These are phyloP conservation scores for Eupelmus urozonus DNA, from an alignment of 2,888 invertebrate genomes.

Conservation along the genomic window DNA sequence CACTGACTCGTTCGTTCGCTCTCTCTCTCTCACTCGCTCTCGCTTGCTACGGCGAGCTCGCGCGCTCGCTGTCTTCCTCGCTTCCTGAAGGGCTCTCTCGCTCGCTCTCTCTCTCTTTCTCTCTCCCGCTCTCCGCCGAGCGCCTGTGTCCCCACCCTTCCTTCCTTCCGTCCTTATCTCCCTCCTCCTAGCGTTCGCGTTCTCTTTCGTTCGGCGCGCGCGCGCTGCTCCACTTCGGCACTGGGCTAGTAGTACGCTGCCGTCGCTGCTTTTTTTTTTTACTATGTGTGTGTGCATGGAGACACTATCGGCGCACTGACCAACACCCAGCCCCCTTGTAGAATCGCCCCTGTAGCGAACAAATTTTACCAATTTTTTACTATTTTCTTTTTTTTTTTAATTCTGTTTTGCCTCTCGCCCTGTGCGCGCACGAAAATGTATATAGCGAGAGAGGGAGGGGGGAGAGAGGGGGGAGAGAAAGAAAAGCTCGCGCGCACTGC, in stretches of 20 bases:
- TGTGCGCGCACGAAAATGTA: neutral
- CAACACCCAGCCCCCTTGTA: neutral
- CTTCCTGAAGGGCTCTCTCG: conserved; percentile 72
- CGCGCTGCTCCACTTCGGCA: conserved; percentile 40
- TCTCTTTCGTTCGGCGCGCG: conserved; percentile 38
- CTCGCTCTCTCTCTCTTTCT: conserved; percentile 31
- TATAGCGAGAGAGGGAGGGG: too few species aligned
- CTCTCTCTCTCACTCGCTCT: conserved; percentile 40
- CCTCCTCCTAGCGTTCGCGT: conserved; percentile 36
- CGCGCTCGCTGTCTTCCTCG: conserved; percentile 71
- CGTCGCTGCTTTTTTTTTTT: too few species aligned
- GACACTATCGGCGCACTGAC: neutral
- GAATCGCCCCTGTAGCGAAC: too few species aligned
- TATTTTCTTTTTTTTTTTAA: too few species aligned
- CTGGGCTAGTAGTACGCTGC: neutral
- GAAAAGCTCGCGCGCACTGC: conserved; percentile 47
- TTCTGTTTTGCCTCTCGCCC: neutral
- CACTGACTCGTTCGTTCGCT: conserved; percentile 73
- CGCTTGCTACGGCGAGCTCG: conserved; percentile 16
- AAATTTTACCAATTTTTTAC: too few species aligned
- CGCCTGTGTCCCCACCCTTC: conserved; percentile 48
- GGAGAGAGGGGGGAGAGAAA: too few species aligned
- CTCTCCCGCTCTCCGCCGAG: conserved; percentile 37
- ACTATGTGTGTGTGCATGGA: neutral
- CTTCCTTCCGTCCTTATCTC: conserved; percentile 60